A percentile compares a stretch with the other conserved stretches of the same genome.
phyloP scores from a whole-genome alignment of 2,113 vertebrate species.

The Boleophthalmus pectinirostris region DNA sequence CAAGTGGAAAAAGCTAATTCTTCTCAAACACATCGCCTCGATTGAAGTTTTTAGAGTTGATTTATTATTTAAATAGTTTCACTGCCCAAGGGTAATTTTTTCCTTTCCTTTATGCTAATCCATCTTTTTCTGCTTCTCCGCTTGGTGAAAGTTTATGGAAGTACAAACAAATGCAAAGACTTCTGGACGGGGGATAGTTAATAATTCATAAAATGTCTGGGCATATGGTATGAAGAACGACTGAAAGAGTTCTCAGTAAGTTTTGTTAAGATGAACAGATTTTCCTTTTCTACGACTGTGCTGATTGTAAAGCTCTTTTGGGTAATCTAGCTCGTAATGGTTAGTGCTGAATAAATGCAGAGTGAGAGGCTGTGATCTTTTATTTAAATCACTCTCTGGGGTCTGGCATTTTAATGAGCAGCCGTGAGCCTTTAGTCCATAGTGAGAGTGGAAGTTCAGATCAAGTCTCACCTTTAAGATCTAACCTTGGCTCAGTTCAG shows the following conservation, averaged over 20 bases:
- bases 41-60: slow-evolving; percentile 2
- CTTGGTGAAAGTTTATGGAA: not conserved
- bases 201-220: slow-evolving; percentile 14
- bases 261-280: slow-evolving; percentile 34
- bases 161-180: slow-evolving; percentile 5
- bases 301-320: slow-evolving; percentile 31
- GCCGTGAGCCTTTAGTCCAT: slow-evolving; percentile 45
- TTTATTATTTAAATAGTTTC: slow-evolving; percentile 1
- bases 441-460: slow-evolving; percentile 35
- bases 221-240: not conserved
- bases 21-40: not conserved
- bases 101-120: not conserved
- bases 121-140: not conserved
- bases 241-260: slow-evolving; percentile 18
- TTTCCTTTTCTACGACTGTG: slow-evolving; percentile 12
- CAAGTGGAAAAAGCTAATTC: not conserved
- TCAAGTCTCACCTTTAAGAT: slow-evolving; percentile 28
- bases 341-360: slow-evolving; percentile 31
- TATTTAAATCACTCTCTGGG: slow-evolving; percentile 40
- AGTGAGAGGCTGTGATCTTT: slow-evolving; percentile 48
- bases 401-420: slow-evolving; percentile 55
- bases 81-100: not conserved
- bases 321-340: slow-evolving; percentile 46
- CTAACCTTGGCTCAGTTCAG: slow-evolving; percentile 27
- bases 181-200: not conserved